Percentiles rank a stretch among this genome's conserved stretches.
Evolutionary conservation across 2,113 vertebrate species (phyloP).

Genomic region (Oxyruncus cristatus): DNA sequence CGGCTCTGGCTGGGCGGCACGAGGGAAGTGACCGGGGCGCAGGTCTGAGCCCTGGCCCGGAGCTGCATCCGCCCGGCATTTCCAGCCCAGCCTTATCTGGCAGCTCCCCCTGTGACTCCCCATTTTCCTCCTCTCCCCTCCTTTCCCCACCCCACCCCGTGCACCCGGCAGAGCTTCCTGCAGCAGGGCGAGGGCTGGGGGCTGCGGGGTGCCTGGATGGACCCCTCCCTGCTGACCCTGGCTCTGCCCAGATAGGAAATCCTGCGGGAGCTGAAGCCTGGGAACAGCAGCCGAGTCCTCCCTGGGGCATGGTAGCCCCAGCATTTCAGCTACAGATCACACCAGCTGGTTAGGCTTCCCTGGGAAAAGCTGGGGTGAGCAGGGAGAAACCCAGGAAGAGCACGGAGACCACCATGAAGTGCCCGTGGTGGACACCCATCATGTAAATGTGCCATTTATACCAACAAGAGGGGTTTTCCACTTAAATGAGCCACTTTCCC

Average conservation of each 20-base stretch:
- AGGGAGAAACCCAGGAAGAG: background rate
- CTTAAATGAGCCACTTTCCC: background rate
- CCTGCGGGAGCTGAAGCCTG: conserved; percentile 13
- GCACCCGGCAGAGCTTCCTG: conserved; percentile 24
- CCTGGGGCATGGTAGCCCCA: background rate
- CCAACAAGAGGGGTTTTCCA: background rate
- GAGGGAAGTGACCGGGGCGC: conserved; percentile 33
- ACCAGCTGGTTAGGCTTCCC: background rate
- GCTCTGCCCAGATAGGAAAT: conserved; percentile 45
- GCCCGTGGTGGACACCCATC: background rate
- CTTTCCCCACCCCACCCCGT: background rate
- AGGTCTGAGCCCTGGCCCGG: background rate
- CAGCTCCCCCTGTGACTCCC: background rate
- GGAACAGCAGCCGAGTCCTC: background rate
- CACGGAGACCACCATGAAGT: accelerated
- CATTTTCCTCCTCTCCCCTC: conserved; percentile 21
- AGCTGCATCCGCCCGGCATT: conserved; percentile 24
- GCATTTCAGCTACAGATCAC: background rate
- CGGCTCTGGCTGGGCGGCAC: background rate
- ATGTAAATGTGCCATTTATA: background rate
- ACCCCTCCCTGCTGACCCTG: background rate
- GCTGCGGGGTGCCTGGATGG: background rate
- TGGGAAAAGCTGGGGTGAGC: background rate
- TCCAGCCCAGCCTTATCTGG: conserved; percentile 23
- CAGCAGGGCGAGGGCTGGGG: conserved; percentile 21